phyloP scores from a whole-genome alignment of 2,797 vertebrate genomes.

The Melanotaenia boesemani region DNA sequence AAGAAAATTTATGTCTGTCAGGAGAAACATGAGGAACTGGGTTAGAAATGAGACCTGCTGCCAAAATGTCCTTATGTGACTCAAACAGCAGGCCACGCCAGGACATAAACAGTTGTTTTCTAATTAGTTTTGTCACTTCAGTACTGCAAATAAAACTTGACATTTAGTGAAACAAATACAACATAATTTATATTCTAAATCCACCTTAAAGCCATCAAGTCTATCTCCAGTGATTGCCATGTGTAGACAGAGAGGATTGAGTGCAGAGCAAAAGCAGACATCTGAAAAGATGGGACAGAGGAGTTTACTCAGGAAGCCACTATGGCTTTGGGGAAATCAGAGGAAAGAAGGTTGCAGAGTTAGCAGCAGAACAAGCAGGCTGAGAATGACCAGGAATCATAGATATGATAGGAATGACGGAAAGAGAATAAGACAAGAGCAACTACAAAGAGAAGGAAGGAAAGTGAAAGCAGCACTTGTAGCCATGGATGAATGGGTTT shows the following conservation, averaged over 20 bases:
- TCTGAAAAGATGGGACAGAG: slow-evolving; percentile 41
- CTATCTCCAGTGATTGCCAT: neutral
- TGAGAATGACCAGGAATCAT: slow-evolving; percentile 50
- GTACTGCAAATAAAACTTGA: neutral
- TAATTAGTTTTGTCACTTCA: slow-evolving; percentile 7
- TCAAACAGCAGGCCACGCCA: slow-evolving; percentile 36
- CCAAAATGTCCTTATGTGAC: slow-evolving; percentile 48
- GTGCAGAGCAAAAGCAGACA: slow-evolving; percentile 63
- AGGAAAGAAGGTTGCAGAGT: slow-evolving; percentile 29
- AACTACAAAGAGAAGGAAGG: neutral
- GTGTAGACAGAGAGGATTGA: neutral
- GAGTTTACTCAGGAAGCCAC: slow-evolving; percentile 54
- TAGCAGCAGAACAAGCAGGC: slow-evolving; percentile 19
- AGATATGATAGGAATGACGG: slow-evolving; percentile 19
- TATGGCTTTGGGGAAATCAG: slow-evolving; percentile 15
- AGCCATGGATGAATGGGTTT: neutral
- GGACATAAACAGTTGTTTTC: slow-evolving; percentile 33
- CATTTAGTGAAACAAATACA: neutral
- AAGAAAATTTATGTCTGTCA: slow-evolving; percentile 21
- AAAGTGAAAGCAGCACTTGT: neutral
- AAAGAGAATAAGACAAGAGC: neutral
- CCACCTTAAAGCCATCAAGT: neutral
- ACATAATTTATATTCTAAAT: neutral
- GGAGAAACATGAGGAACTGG: slow-evolving; percentile 41
- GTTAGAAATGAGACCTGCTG: slow-evolving; percentile 32